A percentile compares a stretch with the other conserved stretches of the same genome.
phyloP scores from a whole-genome alignment of 2,888 invertebrate species.

The Drosophila emarginata region DNA sequence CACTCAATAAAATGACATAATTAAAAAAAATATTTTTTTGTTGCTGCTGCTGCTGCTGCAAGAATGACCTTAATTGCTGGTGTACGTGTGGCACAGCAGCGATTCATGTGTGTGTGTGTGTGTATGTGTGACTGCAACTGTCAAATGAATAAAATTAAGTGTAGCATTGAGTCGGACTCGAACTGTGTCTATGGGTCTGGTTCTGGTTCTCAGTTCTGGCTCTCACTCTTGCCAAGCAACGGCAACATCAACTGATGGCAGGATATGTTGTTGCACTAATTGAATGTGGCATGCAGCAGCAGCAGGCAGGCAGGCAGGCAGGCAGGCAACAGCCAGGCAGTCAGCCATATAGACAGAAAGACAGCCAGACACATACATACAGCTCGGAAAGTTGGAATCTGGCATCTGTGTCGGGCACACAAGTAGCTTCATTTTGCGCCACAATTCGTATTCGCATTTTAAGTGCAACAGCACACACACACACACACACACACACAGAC shows the following conservation, averaged over 20 bases:
- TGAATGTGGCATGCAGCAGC: constrained; percentile 75
- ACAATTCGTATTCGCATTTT: constrained; percentile 72
- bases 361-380: constrained; percentile 32
- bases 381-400: constrained; percentile 33
- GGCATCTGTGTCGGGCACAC: constrained; percentile 53
- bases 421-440: constrained; percentile 77
- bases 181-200: constrained; percentile 30
- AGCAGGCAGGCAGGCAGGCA: constrained; percentile 32
- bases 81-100: constrained; percentile 65
- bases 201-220: constrained; percentile 44
- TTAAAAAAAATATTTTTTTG: constrained; percentile 62
- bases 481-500: constrained; percentile 31
- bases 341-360: constrained; percentile 14
- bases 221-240: constrained; percentile 33
- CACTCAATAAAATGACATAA: constrained; percentile 77
- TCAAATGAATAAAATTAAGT: constrained; percentile 80
- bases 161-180: constrained; percentile 61
- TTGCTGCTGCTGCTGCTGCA: constrained; percentile 42
- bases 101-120: constrained; percentile 54
- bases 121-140: constrained; percentile 64
- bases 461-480: constrained; percentile 66
- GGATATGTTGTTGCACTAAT: constrained; percentile 79
- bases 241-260: constrained; percentile 66
- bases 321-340: constrained; percentile 30
- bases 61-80: constrained; percentile 76